phyloP scores from a whole-genome alignment of 2,113 vertebrate genomes.

The Todiramphus chloris region DNA sequence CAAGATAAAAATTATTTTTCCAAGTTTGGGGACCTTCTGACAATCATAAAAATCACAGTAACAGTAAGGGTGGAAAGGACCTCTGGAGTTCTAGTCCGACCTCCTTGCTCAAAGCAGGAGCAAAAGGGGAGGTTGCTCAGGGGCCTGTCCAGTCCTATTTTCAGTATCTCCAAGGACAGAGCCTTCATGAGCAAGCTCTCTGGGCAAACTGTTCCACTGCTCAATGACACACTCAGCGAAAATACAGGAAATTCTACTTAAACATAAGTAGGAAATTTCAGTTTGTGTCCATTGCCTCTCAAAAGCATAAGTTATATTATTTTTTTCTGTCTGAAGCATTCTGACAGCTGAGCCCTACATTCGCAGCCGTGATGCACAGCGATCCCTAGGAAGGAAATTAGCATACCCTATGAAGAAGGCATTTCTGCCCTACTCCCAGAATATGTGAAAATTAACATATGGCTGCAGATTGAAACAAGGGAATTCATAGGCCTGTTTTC shows the following conservation, averaged over 20 bases:
- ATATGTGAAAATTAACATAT: constrained; percentile 6
- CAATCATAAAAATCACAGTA: neutral
- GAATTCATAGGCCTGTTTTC: neutral
- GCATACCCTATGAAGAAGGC: neutral
- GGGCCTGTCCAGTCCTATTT: neutral
- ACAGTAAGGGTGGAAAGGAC: neutral
- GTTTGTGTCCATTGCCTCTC: neutral
- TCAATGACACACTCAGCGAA: neutral
- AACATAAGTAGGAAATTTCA: neutral
- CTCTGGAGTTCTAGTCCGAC: neutral
- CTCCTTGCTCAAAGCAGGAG: neutral
- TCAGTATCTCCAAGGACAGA: neutral
- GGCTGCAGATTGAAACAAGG: neutral
- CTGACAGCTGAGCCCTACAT: neutral
- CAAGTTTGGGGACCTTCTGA: neutral
- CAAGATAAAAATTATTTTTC: neutral
- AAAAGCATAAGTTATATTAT: neutral
- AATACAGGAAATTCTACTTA: neutral
- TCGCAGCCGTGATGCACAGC: neutral
- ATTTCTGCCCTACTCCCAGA: neutral
- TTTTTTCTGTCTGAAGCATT: neutral
- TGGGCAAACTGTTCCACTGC: neutral
- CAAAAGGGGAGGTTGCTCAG: neutral
- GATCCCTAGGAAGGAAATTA: neutral
- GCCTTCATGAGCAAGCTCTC: neutral